Evolutionary conservation across 2,113 vertebrate genomes (phyloP).

Genomic region (Petaurus breviceps): DNA sequence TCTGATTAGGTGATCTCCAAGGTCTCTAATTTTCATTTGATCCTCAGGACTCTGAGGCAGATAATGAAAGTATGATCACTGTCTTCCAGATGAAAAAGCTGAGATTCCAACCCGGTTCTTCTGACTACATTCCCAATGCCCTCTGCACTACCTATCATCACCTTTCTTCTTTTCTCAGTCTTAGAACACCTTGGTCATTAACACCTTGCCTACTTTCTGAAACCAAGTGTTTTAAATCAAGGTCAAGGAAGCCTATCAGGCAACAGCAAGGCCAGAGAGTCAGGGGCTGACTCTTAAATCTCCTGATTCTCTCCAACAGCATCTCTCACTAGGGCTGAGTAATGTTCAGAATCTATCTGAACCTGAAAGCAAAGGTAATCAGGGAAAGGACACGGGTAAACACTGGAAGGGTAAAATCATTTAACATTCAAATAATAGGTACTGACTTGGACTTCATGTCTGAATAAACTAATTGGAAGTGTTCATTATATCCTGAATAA

Average conservation of each 20-base stretch:
- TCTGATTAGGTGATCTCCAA: neutral
- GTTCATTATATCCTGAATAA: conserved; percentile 37
- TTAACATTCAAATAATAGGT: neutral
- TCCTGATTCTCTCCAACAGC: neutral
- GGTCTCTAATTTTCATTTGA: neutral
- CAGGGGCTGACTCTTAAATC: conserved; percentile 26
- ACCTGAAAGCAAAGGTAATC: conserved; percentile 22
- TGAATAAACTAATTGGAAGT: conserved; percentile 52
- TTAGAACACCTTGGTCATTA: neutral
- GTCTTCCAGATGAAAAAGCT: neutral
- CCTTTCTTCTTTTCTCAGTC: neutral
- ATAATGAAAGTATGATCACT: neutral
- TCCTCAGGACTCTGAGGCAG: neutral
- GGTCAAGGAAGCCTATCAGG: conserved; percentile 20
- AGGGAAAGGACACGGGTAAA: conserved; percentile 22
- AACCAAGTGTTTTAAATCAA: conserved; percentile 27
- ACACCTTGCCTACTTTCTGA: conserved; percentile 39
- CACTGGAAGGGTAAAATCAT: conserved; percentile 19
- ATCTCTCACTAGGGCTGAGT: neutral
- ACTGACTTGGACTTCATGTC: conserved; percentile 36
- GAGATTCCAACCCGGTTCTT: neutral
- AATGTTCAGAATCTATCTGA: conserved; percentile 4
- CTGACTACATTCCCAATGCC: neutral
- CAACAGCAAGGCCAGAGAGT: conserved; percentile 20
- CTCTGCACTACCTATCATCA: neutral